phyloP scores from a whole-genome alignment of 1,140 invertebrate genomes.

The Venustaconcha ellipsiformis region DNA sequence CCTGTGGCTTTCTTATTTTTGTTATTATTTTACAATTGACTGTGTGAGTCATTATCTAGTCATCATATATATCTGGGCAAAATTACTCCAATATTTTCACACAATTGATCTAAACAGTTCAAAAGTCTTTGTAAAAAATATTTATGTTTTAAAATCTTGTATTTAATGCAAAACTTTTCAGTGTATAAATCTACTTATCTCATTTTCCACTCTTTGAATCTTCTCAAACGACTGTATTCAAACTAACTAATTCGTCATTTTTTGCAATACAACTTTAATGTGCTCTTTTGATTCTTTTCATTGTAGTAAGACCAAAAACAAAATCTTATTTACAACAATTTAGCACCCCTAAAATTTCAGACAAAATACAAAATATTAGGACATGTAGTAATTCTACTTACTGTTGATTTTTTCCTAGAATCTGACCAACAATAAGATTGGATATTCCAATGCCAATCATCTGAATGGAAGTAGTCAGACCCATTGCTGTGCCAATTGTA shows the following conservation, averaged over 20 bases:
- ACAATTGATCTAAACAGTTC: no score
- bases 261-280: not conserved
- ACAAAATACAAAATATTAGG: not conserved
- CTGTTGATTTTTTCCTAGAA: conserved; percentile 59
- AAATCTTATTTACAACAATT: not conserved
- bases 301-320: not conserved
- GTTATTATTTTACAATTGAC: no score
- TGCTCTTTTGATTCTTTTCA: not conserved
- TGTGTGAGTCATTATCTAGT: no score
- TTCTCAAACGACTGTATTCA: not conserved
- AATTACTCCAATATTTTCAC: no score
- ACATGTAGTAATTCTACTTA: conserved; percentile 26
- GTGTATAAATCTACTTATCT: no score
- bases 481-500: conserved; percentile 69
- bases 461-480: conserved; percentile 69
- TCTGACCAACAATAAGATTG: conserved; percentile 68
- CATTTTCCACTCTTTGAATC: not conserved
- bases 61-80: no score
- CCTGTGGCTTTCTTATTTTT: no score
- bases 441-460: conserved; percentile 71
- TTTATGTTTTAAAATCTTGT: no score
- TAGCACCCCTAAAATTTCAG: not conserved
- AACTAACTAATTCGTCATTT: not conserved
- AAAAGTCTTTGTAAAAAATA: no score
- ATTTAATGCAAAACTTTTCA: no score